Evolutionary conservation across 2,113 vertebrate species (phyloP), one percentile per base, ranked within the genome.

Genomic region (Gopherus evgoodei): DNA sequence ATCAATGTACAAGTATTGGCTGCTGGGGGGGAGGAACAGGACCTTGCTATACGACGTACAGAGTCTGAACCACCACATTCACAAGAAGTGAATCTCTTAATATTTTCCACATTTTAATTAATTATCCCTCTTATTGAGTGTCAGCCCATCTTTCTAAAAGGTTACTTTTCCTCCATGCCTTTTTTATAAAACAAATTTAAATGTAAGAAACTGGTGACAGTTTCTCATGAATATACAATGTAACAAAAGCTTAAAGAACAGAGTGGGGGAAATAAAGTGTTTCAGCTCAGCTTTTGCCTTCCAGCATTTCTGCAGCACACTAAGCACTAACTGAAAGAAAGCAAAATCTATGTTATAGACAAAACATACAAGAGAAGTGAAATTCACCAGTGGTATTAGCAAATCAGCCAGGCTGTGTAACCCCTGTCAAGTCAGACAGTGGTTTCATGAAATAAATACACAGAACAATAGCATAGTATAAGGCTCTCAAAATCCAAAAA

Each of bases 401-500:
- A 42, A 76, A 86, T 91, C 93, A 90, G 87, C 86, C 83, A 78
- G 19, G 81, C 91, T 79, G 81, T 87, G 91, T 87, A 80, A 75
- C 65, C 88, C 91, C 88, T 85, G 89, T 83, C 83, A 95, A 82
- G 53, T 49, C 57, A 91, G 92, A 94, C 83, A 91, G 83, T 90
- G 93, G 85, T 76, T 52, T 38, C 22, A 22, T 80, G 92, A 87
- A 0, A 0, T 86, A 93, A 96, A 94, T 94, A 86, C 86, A 92
- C 96, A 94, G 31, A 65, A 65, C 89, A 93, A 88, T 95, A 91
- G 81, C 95, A 96, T 4, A 93, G 89, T 95, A 92, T 81, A 94
- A 96, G 3, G 0, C 95, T 54, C 89, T 79, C 57, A 89, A 95
- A 90, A 82, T 42, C 86, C 78, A 88, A 31, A 57, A 11, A 25